These are phyloP conservation scores for Grapholita molesta DNA, from an alignment of 1,140 invertebrate species.

Conservation along the genomic window DNA sequence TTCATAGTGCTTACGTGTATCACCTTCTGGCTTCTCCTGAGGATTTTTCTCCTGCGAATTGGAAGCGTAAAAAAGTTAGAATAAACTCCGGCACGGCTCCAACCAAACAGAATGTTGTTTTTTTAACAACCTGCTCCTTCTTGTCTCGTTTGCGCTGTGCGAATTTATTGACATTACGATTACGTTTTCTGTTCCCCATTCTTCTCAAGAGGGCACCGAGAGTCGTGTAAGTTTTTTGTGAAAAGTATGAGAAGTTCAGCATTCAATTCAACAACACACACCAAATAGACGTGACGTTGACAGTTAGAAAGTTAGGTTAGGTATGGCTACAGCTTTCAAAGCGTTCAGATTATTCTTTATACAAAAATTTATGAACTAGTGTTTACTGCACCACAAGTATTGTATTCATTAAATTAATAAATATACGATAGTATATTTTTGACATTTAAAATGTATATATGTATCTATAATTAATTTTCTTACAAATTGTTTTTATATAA, in stretches of 20 bases:
- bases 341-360: neutral
- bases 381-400: too few species aligned
- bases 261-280: conserved; percentile 28
- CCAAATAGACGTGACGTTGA: conserved; percentile 17
- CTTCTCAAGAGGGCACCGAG: conserved; percentile 51
- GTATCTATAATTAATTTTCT: too few species aligned
- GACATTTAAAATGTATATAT: too few species aligned
- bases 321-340: neutral
- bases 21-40: conserved; percentile 54
- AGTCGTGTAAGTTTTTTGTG: conserved; percentile 47
- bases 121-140: conserved; percentile 60
- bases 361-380: too few species aligned
- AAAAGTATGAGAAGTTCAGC: conserved; percentile 35
- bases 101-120: conserved; percentile 17
- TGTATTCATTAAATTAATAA: too few species aligned
- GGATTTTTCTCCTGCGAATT: conserved; percentile 68
- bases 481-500: too few species aligned
- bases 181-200: conserved; percentile 62
- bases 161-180: conserved; percentile 72
- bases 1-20: conserved; percentile 81
- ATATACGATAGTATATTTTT: too few species aligned
- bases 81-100: neutral
- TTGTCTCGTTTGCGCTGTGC: conserved; percentile 73
- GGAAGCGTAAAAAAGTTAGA: conserved; percentile 15
- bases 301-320: conserved; percentile 31